Conservation (phyloP, 2,113 vertebrate species). For the Rhynchomys soricoides region DNA sequence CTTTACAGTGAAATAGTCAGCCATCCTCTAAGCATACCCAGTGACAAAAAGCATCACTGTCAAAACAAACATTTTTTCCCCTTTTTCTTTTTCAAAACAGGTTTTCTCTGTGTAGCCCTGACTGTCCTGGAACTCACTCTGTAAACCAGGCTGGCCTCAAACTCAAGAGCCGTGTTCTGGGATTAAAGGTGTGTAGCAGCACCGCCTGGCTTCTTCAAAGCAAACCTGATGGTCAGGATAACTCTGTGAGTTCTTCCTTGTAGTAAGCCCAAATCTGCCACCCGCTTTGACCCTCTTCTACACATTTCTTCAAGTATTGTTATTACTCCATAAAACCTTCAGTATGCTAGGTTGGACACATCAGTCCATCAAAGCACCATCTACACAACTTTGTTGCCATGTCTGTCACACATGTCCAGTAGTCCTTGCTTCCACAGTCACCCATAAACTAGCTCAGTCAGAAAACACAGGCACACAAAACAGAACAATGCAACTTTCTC, state of each 20-base stretch:
- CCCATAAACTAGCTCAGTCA: neutral
- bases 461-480: neutral
- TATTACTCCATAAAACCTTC: neutral
- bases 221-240: neutral
- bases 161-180: neutral
- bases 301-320: neutral
- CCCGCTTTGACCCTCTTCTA: constrained; percentile 42
- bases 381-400: neutral
- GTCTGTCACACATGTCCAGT: neutral
- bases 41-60: constrained; percentile 52
- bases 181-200: neutral
- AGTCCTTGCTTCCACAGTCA: neutral
- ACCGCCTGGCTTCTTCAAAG: neutral
- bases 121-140: neutral
- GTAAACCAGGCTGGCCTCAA: neutral
- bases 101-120: neutral
- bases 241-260: constrained; percentile 51
- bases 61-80: constrained; percentile 44
- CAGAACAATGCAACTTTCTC: neutral
- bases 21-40: constrained; percentile 41
- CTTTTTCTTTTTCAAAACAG: neutral
- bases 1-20: constrained; percentile 46
- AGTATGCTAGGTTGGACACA: constrained; percentile 24
- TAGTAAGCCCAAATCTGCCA: constrained; percentile 46
- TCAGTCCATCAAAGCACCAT: neutral